These are phyloP conservation scores for Chiridota heheva DNA, from an alignment of 35 echinoderm and acorn worm species.

Conservation along the genomic window DNA sequence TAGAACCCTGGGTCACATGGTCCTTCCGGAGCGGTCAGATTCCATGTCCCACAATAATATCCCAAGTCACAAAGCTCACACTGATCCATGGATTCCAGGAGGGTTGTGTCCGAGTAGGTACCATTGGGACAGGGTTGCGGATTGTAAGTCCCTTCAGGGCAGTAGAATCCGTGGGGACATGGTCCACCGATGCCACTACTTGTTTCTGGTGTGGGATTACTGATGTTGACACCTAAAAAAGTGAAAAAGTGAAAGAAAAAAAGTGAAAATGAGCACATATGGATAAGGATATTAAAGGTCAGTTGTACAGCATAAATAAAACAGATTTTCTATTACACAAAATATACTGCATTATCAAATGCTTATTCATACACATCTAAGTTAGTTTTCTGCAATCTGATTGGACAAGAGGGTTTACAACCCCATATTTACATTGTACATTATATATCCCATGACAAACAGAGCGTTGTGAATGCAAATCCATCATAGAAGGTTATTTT, in stretches of 20 bases:
- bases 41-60: slow-evolving; percentile 72
- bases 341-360: not conserved
- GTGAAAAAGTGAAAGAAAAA: not conserved
- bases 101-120: slow-evolving; percentile 78
- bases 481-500: too few relatives aligned
- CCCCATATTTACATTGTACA: too few relatives aligned
- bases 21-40: slow-evolving; percentile 81
- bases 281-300: not conserved
- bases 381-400: too few relatives aligned
- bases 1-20: slow-evolving; percentile 83
- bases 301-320: not conserved
- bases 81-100: slow-evolving; percentile 26
- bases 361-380: too few relatives aligned
- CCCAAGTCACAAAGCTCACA: slow-evolving; percentile 86
- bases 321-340: not conserved
- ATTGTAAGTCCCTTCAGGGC: slow-evolving; percentile 59
- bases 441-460: too few relatives aligned
- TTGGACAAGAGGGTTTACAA: too few relatives aligned
- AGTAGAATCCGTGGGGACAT: slow-evolving; percentile 84
- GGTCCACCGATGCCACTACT: slow-evolving; percentile 88
- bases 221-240: slow-evolving; percentile 81
- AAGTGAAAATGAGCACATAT: not conserved
- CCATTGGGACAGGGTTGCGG: slow-evolving; percentile 76
- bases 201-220: slow-evolving; percentile 73
- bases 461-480: too few relatives aligned